A percentile compares a stretch with the other conserved stretches of the same genome.
These are phyloP conservation scores for Tanypteryx hageni DNA, from an alignment of 2,888 invertebrate genomes.

Conservation along the genomic window DNA sequence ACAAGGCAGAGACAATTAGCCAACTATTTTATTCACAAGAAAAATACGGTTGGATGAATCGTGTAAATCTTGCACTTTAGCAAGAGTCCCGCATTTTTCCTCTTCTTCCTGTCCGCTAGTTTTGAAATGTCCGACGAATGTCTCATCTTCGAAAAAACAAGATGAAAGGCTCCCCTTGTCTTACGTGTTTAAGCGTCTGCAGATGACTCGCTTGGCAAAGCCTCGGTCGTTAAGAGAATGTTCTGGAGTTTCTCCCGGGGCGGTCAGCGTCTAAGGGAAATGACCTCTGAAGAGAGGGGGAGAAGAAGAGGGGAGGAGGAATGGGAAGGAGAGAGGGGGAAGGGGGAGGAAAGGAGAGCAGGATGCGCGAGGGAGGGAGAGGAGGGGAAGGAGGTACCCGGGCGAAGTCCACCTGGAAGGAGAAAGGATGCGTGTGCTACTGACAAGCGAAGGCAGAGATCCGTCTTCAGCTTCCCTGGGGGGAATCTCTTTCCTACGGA, in stretches of 20 bases:
- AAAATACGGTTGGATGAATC: no score
- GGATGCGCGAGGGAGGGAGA: neutral
- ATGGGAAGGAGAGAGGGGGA: no score
- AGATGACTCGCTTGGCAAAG: neutral
- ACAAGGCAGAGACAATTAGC: no score
- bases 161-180: neutral
- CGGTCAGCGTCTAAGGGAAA: constrained; percentile 27
- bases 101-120: neutral
- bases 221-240: constrained; percentile 4
- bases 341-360: no score
- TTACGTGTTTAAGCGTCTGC: neutral
- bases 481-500: neutral
- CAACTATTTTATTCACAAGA: no score
- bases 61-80: no score
- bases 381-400: neutral
- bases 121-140: neutral
- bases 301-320: no score
- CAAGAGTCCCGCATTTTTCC: neutral
- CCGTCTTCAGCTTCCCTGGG: constrained; percentile 26
- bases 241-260: constrained; percentile 36
- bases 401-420: neutral
- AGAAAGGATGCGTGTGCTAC: neutral
- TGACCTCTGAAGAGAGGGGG: neutral
- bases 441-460: constrained; percentile 8
- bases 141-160: neutral